These are phyloP conservation scores for Linnaemya tessellans DNA, from an alignment of 2,888 invertebrate genomes.

Conservation along the genomic window DNA sequence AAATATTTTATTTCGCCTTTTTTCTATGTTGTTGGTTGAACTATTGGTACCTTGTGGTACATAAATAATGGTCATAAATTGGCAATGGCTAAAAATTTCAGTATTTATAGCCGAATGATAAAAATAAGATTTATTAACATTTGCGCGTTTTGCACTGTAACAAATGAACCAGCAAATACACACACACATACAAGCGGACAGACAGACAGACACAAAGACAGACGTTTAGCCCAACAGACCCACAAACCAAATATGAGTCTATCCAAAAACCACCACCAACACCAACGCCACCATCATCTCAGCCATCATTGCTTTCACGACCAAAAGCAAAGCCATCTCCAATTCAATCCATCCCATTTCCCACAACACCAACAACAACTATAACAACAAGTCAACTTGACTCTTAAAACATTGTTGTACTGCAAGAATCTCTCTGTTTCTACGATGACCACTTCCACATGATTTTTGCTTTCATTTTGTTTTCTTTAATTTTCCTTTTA, in stretches of 20 bases:
- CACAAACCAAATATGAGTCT: constrained; percentile 45
- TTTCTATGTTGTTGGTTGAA: constrained; percentile 62
- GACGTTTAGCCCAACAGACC: constrained; percentile 25
- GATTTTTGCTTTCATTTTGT: constrained; percentile 62
- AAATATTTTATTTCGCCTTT: constrained; percentile 55
- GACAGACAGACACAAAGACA: constrained; percentile 18
- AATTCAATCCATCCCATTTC: constrained; percentile 63
- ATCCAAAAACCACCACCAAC: constrained; percentile 25
- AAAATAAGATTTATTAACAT: constrained; percentile 84
- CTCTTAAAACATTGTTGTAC: constrained; percentile 46
- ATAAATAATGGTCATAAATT: constrained; percentile 84
- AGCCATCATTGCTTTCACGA: constrained; percentile 59
- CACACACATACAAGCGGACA: constrained; percentile 1
- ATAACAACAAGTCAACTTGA: constrained; percentile 37
- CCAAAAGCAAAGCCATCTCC: constrained; percentile 55
- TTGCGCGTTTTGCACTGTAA: constrained; percentile 74
- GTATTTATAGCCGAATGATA: constrained; percentile 84
- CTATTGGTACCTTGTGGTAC: constrained; percentile 75
- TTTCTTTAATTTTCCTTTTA: constrained; percentile 46
- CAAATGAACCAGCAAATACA: constrained; percentile 43
- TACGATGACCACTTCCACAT: constrained; percentile 53
- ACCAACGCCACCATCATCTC: constrained; percentile 28
- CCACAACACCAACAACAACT: constrained; percentile 23
- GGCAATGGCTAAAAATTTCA: constrained; percentile 84
- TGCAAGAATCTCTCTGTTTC: constrained; percentile 37